A percentile compares a stretch with the other conserved stretches of the same genome.
Conservation (phyloP, 2,888 invertebrate genomes). For the Osedax frankpressi region DNA sequence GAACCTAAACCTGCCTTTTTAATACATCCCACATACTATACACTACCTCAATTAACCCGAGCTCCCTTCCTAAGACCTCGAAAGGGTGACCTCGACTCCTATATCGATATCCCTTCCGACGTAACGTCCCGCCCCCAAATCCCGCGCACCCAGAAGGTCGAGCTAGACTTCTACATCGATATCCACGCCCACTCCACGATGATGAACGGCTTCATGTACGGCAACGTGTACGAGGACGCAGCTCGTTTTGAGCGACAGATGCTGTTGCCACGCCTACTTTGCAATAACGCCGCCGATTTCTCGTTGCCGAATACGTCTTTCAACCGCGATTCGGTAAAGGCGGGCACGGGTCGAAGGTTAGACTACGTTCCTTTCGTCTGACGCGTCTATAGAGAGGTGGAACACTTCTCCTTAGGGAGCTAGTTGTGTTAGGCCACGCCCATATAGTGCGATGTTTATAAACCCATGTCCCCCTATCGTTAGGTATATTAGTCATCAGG, state of each 20-base stretch:
- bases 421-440: not conserved
- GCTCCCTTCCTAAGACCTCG: too few relatives aligned
- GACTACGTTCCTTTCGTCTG: not conserved
- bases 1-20: too few relatives aligned
- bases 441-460: too few relatives aligned
- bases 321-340: slow-evolving; percentile 73
- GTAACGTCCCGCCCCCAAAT: too few relatives aligned
- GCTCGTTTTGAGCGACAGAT: slow-evolving; percentile 73
- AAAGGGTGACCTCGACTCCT: too few relatives aligned
- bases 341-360: slow-evolving; percentile 73
- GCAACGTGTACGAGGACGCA: slow-evolving; percentile 55
- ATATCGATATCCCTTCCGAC: too few relatives aligned
- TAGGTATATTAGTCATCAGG: too few relatives aligned
- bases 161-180: slow-evolving; percentile 85
- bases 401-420: not conserved
- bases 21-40: too few relatives aligned
- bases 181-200: slow-evolving; percentile 83
- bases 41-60: too few relatives aligned
- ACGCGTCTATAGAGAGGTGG: not conserved
- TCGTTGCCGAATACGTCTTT: slow-evolving; percentile 72
- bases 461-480: too few relatives aligned
- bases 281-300: slow-evolving; percentile 77
- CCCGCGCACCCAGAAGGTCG: slow-evolving; percentile 51
- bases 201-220: slow-evolving; percentile 84
- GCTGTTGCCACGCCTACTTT: slow-evolving; percentile 79